Evolutionary conservation across 2,888 invertebrate species (phyloP).

Genomic region (Pachymerium ferrugineum): DNA sequence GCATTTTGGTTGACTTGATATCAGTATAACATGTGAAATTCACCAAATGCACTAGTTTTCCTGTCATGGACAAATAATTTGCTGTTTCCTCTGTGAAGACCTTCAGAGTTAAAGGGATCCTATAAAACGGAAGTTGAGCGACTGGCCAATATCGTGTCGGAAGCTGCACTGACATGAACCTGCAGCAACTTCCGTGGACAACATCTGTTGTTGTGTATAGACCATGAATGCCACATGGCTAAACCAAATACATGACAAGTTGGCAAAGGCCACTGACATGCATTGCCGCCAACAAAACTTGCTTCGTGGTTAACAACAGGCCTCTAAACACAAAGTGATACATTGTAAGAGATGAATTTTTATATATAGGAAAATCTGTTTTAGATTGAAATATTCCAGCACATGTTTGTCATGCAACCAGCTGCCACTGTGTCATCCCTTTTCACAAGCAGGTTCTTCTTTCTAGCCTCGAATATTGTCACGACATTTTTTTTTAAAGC

Average conservation of each 20-base stretch:
- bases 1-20: background rate
- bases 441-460: too few species aligned
- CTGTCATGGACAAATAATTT: background rate
- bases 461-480: too few species aligned
- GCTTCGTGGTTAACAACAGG: background rate
- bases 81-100: background rate
- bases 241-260: background rate
- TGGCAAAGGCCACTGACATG: background rate
- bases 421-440: too few species aligned
- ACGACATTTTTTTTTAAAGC: too few species aligned
- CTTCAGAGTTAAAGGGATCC: background rate
- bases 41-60: too few species aligned
- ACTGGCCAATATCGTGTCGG: slow-evolving; percentile 13
- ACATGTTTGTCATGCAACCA: too few species aligned
- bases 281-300: background rate
- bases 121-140: background rate
- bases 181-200: background rate
- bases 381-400: too few species aligned
- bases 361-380: too few species aligned
- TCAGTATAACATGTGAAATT: background rate
- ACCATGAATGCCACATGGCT: background rate
- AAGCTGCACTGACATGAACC: background rate
- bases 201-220: background rate
- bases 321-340: background rate
- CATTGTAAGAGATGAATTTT: too few species aligned